Percentiles rank a stretch among this genome's conserved stretches.
Conservation (phyloP, 2,113 vertebrate genomes). For the Typhlomys cinereus region DNA sequence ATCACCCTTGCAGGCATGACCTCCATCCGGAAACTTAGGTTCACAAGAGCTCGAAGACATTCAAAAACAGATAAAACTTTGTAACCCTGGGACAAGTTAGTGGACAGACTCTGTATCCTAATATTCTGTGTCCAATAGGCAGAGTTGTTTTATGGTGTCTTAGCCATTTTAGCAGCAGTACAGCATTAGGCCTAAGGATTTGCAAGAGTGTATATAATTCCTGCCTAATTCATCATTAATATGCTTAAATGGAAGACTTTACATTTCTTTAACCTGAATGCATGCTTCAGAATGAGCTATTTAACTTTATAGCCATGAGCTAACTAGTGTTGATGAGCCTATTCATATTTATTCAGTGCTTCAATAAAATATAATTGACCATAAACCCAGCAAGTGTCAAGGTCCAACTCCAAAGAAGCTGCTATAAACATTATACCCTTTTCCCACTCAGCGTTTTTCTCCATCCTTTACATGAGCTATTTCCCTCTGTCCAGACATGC, state of each 20-base stretch:
- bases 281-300: not conserved
- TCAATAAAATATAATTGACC: not conserved
- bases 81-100: not conserved
- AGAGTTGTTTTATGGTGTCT: not conserved
- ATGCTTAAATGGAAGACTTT: not conserved
- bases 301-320: constrained; percentile 1
- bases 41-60: not conserved
- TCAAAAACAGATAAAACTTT: not conserved
- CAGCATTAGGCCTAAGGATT: not conserved
- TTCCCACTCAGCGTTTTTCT: not conserved
- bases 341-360: not conserved
- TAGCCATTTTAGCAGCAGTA: not conserved
- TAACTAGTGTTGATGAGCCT: not conserved
- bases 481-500: not conserved
- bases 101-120: not conserved
- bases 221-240: not conserved
- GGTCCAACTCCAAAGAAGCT: constrained; percentile 6
- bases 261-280: not conserved
- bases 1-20: no score
- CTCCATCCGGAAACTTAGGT: no score
- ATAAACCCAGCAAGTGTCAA: constrained; percentile 22
- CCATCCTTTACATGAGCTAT: not conserved
- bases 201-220: not conserved
- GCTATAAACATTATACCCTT: not conserved
- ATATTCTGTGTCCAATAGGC: not conserved